Conservation (phyloP, 2,113 vertebrate species). For the Campylomormyrus numenius region DNA sequence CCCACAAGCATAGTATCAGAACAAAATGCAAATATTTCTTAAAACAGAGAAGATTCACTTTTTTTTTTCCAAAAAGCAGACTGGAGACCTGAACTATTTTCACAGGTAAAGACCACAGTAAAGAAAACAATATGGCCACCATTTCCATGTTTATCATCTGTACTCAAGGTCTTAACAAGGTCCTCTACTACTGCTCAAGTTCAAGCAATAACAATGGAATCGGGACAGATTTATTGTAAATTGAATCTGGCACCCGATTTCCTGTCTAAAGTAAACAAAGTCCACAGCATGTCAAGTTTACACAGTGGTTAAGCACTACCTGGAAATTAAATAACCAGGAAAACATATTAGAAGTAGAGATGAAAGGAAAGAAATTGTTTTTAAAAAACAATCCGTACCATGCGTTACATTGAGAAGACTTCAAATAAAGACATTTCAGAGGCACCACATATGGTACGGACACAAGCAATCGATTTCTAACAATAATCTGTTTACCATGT, state of each 20-base stretch:
- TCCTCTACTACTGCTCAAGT: neutral
- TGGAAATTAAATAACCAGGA: neutral
- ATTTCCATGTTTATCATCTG: neutral
- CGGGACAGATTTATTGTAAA: neutral
- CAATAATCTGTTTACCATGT: neutral
- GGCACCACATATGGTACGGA: neutral
- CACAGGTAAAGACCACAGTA: neutral
- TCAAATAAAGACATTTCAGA: neutral
- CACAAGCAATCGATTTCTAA: neutral
- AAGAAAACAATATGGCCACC: neutral
- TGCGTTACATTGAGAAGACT: neutral
- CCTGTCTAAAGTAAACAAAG: neutral
- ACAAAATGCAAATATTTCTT: neutral
- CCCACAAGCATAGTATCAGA: neutral
- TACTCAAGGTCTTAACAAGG: slow-evolving; percentile 8
- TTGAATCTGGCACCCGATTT: neutral
- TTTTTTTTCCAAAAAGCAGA: neutral
- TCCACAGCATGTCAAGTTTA: neutral
- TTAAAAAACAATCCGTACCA: neutral
- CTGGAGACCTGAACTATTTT: neutral
- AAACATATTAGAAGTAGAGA: neutral
- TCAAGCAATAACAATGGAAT: neutral
- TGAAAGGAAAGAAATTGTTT: neutral
- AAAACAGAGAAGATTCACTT: neutral
- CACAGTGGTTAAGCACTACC: neutral